Evolutionary conservation across 1,140 invertebrate genomes (phyloP).

Genomic region (Zaprionus kolodkinae): DNA sequence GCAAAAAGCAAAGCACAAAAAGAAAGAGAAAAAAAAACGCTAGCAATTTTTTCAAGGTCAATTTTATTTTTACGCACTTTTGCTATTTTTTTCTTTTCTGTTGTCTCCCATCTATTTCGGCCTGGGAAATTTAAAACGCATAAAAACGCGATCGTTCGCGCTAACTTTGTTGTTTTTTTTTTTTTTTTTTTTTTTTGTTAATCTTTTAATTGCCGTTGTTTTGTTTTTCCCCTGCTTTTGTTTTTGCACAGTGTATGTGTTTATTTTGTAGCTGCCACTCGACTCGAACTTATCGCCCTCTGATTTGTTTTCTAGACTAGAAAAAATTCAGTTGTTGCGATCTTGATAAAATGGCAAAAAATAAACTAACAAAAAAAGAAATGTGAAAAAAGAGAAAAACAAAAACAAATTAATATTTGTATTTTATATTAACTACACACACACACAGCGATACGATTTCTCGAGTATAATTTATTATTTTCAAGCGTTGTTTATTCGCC

Average conservation of each 20-base stretch:
- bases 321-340: conserved; percentile 61
- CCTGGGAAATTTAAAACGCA: conserved; percentile 77
- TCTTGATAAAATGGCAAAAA: conserved; percentile 64
- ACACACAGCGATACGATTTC: not conserved
- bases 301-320: conserved; percentile 68
- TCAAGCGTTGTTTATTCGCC: conserved; percentile 46
- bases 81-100: no score
- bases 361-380: conserved; percentile 20
- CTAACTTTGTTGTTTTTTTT: conserved; percentile 27
- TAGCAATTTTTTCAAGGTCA: conserved; percentile 67
- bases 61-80: conserved; percentile 76
- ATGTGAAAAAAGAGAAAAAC: conserved; percentile 6
- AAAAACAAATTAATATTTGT: conserved; percentile 59
- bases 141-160: conserved; percentile 55
- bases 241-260: conserved; percentile 34
- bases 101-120: conserved; percentile 38
- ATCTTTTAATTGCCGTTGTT: conserved; percentile 77
- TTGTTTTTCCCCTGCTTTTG: conserved; percentile 51
- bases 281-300: conserved; percentile 69
- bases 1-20: conserved; percentile 15
- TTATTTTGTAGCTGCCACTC: conserved; percentile 65
- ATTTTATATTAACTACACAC: conserved; percentile 43
- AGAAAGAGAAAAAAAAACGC: conserved; percentile 13
- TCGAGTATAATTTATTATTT: conserved; percentile 49
- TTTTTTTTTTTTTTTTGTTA: conserved; percentile 61